Evolutionary conservation across 2,113 vertebrate genomes (phyloP).

Genomic region (Neotoma lepida): DNA sequence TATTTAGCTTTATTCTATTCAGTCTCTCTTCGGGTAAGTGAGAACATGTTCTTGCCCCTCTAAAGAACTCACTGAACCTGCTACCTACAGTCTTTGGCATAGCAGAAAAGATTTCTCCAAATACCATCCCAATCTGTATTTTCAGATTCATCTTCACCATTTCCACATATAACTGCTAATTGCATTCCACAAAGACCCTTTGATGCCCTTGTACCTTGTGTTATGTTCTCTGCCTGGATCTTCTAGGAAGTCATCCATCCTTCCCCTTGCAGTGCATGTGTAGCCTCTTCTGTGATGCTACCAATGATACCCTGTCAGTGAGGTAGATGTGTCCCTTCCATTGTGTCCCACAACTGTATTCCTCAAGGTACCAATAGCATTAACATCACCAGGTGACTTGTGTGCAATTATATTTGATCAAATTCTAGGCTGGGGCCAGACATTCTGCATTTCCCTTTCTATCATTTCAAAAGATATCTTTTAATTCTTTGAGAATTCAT

Average conservation of each 20-base stretch:
- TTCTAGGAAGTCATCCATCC: neutral
- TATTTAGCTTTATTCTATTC: neutral
- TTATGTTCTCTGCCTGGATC: neutral
- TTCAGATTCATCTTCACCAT: neutral
- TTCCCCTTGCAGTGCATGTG: neutral
- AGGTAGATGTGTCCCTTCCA: neutral
- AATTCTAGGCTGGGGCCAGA: neutral
- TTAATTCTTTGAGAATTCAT: neutral
- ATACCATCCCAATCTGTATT: neutral
- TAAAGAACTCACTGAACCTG: slow-evolving; percentile 20
- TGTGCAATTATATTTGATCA: slow-evolving; percentile 8
- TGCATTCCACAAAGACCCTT: neutral
- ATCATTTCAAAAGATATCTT: neutral
- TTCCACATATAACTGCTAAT: neutral
- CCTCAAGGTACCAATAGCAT: neutral
- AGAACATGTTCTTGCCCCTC: neutral
- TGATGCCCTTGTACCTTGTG: neutral
- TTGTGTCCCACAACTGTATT: neutral
- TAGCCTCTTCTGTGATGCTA: neutral
- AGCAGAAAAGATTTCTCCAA: neutral
- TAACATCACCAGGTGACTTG: neutral
- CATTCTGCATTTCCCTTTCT: neutral
- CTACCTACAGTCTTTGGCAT: neutral
- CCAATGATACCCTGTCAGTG: neutral
- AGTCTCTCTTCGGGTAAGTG: neutral